Evolutionary conservation across 2,113 vertebrate species (phyloP), one percentile per base, ranked within the genome.

Genomic region (Tenrec ecaudatus): DNA sequence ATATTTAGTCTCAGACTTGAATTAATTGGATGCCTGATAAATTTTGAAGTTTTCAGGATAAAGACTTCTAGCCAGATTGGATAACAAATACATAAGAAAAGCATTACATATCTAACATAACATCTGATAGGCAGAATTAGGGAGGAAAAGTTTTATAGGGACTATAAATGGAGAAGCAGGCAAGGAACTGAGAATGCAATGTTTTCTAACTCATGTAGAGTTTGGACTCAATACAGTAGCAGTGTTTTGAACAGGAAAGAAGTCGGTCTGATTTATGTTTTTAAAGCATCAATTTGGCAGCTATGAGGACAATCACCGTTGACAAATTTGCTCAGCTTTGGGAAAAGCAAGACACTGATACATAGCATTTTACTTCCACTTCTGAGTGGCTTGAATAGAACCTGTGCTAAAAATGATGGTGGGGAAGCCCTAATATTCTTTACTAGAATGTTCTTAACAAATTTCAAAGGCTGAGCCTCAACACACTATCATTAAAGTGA

Each of bases 321-420:
- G 79, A 88, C 66, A 93, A 81, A 82, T 95, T 92, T 76, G 60
- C 27, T 90, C 31, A 53, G 69, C 27, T 78, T 92, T 82, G 47
- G 71, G 19, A 64, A 73, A 93, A 95, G 82, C 27, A 73, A 53
- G 69, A 85, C 36, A 75, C 60, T 60, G 79, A 85, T 60, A 84
- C 0, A 2, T 66, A 73, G 60, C 36, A 66, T 90, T 84, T 90
- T 60, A 25, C 31, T 90, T 89, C 23, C 33, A 81, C 31, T 80
- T 87, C 77, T 87, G 75, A 90, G 77, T 75, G 38, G 76, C 16
- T 68, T 92, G 82, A 85, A 60, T 3, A 66, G 47, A 68, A 25
- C 43, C 11, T 53, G 19, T 60, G 23, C 57, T 84, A 80, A 57
- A 87, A 93, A 93, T 60, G 27, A 87, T 4, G 16, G 31, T 68